Conservation (phyloP, 2,113 vertebrate species). For the Felis catus region F.catus_Fca126_mat1.0 CM031414.1:10530501-10531000, state of each 20-base stretch:
- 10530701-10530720: neutral
- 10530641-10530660: neutral
- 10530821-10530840: neutral
- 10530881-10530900: neutral
- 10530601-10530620: neutral
- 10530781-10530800: neutral
- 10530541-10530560: too few species aligned
- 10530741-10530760: neutral
- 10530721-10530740: neutral
- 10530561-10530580: rapidly evolving
- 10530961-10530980: neutral
- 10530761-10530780: neutral
- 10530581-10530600: neutral
- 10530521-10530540: neutral
- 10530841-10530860: neutral
- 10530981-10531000: rapidly evolving
- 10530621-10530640: neutral
- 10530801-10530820: slow-evolving; percentile 43
- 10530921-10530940: neutral
- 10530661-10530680: neutral
- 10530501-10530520: neutral
- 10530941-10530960: neutral
- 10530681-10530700: neutral
- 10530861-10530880: slow-evolving; percentile 49
- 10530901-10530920: neutral